Conservation (phyloP, 1,140 invertebrate species). For the Cotesia vestalis region DNA sequence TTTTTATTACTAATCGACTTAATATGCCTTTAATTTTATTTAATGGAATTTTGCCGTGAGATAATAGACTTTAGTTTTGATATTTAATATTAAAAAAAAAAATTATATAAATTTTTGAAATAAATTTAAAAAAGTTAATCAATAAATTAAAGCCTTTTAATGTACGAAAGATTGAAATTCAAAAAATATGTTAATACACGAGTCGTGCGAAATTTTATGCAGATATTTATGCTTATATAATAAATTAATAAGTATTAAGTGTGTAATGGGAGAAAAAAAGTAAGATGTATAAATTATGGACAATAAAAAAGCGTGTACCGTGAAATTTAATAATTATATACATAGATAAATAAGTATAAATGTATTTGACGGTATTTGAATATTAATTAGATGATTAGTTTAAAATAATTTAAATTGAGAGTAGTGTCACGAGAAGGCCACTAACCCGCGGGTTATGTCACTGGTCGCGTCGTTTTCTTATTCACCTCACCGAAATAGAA, state of each 20-base stretch:
- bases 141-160: too few relatives aligned
- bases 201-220: too few relatives aligned
- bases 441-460: slow-evolving; percentile 46
- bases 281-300: background rate
- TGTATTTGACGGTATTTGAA: too few relatives aligned
- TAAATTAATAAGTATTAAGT: slow-evolving; percentile 18
- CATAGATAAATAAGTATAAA: too few relatives aligned
- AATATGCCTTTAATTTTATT: background rate
- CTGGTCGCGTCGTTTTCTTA: slow-evolving; percentile 37
- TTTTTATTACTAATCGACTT: too few relatives aligned
- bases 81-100: background rate
- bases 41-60: slow-evolving; percentile 22
- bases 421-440: slow-evolving; percentile 38
- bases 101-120: too few relatives aligned
- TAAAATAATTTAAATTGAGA: slow-evolving; percentile 8
- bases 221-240: too few relatives aligned
- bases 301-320: background rate
- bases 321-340: too few relatives aligned
- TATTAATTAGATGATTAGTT: slow-evolving; percentile 6
- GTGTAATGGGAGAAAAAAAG: slow-evolving; percentile 9
- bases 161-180: background rate
- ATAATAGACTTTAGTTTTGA: slow-evolving; percentile 12
- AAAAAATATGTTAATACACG: too few relatives aligned
- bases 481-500: slow-evolving; percentile 42
- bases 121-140: slow-evolving; percentile 11